phyloP scores from a whole-genome alignment of 2,113 vertebrate species.

The Trematocara unimaculatum region DNA sequence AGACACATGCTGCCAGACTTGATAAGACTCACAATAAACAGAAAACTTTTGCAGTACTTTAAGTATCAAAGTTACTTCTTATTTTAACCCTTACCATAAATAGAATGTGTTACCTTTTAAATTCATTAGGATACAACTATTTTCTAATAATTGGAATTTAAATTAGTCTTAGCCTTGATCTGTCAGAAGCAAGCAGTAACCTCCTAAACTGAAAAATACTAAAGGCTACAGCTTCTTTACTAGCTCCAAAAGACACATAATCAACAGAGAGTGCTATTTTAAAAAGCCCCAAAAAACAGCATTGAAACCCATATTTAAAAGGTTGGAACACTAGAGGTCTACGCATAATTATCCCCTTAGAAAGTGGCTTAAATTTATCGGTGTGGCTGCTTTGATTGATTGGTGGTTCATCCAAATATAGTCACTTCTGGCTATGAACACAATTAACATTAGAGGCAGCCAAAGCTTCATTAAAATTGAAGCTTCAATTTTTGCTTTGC shows the following conservation, averaged over 20 bases:
- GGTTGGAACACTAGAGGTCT: background rate
- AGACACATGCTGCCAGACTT: background rate
- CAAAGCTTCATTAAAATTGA: background rate
- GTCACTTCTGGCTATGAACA: background rate
- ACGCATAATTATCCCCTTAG: background rate
- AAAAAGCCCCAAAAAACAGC: background rate
- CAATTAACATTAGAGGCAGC: background rate
- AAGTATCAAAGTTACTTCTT: background rate
- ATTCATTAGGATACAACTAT: background rate
- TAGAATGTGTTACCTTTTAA: background rate
- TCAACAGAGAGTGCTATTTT: background rate
- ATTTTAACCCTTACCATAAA: background rate
- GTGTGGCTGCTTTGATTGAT: background rate
- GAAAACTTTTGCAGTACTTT: background rate
- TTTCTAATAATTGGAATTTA: background rate
- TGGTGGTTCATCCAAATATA: background rate
- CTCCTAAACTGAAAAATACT: background rate
- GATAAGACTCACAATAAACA: background rate
- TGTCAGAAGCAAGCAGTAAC: background rate
- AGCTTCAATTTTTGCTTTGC: background rate
- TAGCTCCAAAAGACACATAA: background rate
- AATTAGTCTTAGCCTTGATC: background rate
- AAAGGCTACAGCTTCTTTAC: background rate
- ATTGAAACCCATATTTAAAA: background rate
- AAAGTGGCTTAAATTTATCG: background rate